Percentiles rank a stretch among this genome's conserved stretches.
phyloP scores from a whole-genome alignment of 2,113 vertebrate species.

The Alexandromys fortis region DNA sequence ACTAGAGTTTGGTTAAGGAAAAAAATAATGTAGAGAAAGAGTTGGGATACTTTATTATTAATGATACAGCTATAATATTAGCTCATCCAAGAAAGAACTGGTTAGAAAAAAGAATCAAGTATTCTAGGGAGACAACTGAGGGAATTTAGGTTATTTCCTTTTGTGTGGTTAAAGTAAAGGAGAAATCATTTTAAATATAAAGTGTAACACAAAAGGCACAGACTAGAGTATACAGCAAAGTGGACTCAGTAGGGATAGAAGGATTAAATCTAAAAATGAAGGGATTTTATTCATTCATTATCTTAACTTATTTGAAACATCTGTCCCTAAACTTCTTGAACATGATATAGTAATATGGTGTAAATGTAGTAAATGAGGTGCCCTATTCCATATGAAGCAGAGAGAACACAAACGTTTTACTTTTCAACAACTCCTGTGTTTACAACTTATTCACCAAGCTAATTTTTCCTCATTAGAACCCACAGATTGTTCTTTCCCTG shows the following conservation, averaged over 20 bases:
- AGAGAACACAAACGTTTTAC: background rate
- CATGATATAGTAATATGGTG: background rate
- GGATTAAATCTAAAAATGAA: background rate
- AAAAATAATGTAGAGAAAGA: background rate
- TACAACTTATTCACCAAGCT: background rate
- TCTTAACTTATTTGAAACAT: background rate
- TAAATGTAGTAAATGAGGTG: background rate
- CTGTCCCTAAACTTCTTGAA: background rate
- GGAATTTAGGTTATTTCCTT: background rate
- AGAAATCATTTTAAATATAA: background rate
- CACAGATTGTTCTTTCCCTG: background rate
- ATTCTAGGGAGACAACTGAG: background rate
- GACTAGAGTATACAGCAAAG: background rate
- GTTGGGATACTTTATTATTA: background rate
- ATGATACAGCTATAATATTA: no score
- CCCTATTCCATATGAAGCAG: background rate
- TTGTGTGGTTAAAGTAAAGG: background rate
- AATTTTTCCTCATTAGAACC: background rate
- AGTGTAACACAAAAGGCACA: background rate
- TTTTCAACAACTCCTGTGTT: background rate
- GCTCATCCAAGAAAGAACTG: background rate
- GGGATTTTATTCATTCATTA: background rate
- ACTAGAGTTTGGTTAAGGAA: background rate
- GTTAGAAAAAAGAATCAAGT: background rate
- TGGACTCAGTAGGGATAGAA: background rate